Evolutionary conservation across 2,888 invertebrate genomes (phyloP).

Genomic region (Calameuta filiformis): DNA sequence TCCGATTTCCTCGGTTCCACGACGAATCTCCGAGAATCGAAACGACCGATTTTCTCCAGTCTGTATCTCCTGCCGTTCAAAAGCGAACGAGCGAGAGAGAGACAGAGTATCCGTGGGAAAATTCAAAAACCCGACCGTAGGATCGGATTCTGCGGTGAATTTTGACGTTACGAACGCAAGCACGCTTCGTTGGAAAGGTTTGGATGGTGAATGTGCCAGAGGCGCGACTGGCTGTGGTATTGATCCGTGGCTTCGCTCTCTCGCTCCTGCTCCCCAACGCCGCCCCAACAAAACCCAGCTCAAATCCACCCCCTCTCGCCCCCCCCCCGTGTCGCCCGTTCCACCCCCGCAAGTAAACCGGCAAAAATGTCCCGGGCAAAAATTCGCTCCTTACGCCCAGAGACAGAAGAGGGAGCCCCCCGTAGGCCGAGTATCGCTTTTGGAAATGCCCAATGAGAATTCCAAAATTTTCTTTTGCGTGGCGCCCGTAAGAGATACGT

Average conservation of each 20-base stretch:
- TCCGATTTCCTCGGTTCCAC: background rate
- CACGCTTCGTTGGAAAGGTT: slow-evolving; percentile 40
- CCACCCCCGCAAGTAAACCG: slow-evolving; percentile 43
- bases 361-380: slow-evolving; percentile 47
- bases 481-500: background rate
- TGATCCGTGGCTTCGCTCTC: slow-evolving; percentile 58
- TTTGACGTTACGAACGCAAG: slow-evolving; percentile 17
- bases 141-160: background rate
- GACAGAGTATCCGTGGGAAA: background rate
- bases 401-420: background rate
- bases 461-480: background rate
- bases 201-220: slow-evolving; percentile 49
- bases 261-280: slow-evolving; percentile 1
- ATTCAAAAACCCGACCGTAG: background rate
- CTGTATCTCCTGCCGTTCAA: background rate
- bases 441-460: background rate
- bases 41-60: background rate
- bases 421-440: background rate
- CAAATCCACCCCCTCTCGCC: slow-evolving; percentile 13
- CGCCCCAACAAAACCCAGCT: slow-evolving; percentile 9
- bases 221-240: slow-evolving; percentile 61
- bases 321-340: slow-evolving; percentile 11
- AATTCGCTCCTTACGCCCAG: slow-evolving; percentile 28
- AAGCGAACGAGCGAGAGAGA: background rate
- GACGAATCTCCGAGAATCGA: background rate